phyloP scores from a whole-genome alignment of 1,140 invertebrate genomes.

The Aphaenogaster rudis region DNA sequence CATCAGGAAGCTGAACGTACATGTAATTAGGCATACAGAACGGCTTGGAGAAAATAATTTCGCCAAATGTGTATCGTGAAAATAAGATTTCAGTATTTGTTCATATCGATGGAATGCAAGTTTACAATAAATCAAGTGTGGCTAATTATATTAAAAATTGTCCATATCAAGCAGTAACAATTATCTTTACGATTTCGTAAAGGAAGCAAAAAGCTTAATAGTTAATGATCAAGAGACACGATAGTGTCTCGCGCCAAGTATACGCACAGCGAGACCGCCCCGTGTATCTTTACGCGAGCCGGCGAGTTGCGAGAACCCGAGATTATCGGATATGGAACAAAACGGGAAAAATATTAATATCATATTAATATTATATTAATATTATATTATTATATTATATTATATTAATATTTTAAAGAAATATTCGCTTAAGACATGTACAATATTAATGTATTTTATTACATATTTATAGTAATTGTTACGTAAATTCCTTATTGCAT shows the following conservation, averaged over 20 bases:
- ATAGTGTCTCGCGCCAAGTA: too few species aligned
- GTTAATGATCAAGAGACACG: neutral
- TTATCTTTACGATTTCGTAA: too few species aligned
- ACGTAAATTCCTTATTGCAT: too few species aligned
- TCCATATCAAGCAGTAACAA: too few species aligned
- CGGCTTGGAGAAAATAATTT: neutral
- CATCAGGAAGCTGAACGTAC: neutral
- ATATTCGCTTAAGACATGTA: too few species aligned
- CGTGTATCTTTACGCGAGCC: too few species aligned
- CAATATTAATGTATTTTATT: too few species aligned
- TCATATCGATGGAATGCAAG: neutral
- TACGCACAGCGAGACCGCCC: too few species aligned
- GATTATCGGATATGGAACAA: neutral
- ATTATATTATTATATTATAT: too few species aligned
- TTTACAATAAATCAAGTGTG: neutral
- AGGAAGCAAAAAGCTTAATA: neutral
- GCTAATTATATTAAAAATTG: neutral
- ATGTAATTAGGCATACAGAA: neutral
- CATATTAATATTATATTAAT: too few species aligned
- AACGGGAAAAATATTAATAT: neutral
- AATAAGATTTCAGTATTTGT: neutral
- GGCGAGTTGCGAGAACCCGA: neutral
- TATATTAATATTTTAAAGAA: too few species aligned
- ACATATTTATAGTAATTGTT: too few species aligned
- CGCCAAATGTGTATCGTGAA: neutral